Base-by-base conservation (phyloP, 64 coral and sea anemone genomes). In the Trachythela sp. region DNA sequence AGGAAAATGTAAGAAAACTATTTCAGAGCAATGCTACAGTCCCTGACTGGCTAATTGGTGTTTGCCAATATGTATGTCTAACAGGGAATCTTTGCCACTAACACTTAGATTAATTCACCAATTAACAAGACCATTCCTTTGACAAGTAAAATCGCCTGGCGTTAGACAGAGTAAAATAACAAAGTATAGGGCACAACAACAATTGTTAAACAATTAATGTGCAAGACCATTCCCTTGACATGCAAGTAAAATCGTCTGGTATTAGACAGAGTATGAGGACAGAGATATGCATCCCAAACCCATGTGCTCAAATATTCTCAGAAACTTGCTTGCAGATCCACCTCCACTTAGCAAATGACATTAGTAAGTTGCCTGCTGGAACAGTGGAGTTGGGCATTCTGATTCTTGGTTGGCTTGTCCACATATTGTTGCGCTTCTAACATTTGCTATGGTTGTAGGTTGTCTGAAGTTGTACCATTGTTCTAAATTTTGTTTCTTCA, bases 221-320 rank as follows among this genome's bases (percentile, higher is more conserved):
- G 13, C 37, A n/a, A 80, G 37, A 35, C 8, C 31, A 15, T 30
- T 17, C 34, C 31, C 30, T 45, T 45, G 11, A 45, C 11, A 45
- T 45, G 11, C 11, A 45, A 10, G 1, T 34, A 35, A 80, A 80
- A n/a, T 10, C 34, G 34, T 29, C 8, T 36, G 75, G 32, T 80
- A 29, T 1, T 80, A 29, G 34, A n/a, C 27, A 18, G 34, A 80
- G 34, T 34, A 80, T 80, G 75, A 34, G 34, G 75, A 5, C 34
- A 80, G 34, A 80, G 75, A 80, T 80, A 80, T 80, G 75, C 75
- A 80, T 34, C 32, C 38, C 8, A 80, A 80, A 15, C 75, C 75
- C 75, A 37, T 80, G 34, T 80, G 75, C 38, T 80, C 38, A 40
- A 80, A 80, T 6, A 80, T 80, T 30, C 75, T 80, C 32, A 80